Percentiles rank a stretch among this genome's conserved stretches.
Evolutionary conservation across 1,140 invertebrate species (phyloP).

Genomic region (Delia radicum): DNA sequence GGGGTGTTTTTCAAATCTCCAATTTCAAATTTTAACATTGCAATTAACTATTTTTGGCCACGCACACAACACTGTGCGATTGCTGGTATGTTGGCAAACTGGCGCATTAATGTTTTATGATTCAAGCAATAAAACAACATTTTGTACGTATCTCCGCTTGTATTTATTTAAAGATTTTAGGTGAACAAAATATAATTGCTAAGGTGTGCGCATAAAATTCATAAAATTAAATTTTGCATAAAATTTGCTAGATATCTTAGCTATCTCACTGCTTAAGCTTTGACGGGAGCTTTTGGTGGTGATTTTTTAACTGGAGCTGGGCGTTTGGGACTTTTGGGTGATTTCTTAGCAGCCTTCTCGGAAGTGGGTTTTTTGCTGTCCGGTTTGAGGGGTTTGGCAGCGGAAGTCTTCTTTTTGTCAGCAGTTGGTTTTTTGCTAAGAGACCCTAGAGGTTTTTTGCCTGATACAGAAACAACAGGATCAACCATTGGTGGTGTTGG

Average conservation of each 20-base stretch:
- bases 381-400: background rate
- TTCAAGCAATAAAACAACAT: no score
- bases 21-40: no score
- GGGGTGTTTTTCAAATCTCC: no score
- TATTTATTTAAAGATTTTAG: background rate
- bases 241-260: no score
- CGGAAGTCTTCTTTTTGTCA: background rate
- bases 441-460: slow-evolving; percentile 5
- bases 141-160: slow-evolving; percentile 21
- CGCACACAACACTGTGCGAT: no score
- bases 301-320: background rate
- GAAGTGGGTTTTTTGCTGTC: background rate
- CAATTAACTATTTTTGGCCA: no score
- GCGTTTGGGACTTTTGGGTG: background rate
- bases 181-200: background rate
- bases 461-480: background rate
- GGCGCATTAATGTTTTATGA: no score
- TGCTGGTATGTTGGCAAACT: no score
- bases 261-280: background rate
- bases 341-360: background rate
- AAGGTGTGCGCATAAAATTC: no score
- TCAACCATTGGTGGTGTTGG: slow-evolving; percentile 28
- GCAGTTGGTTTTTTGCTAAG: background rate
- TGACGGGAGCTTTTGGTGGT: slow-evolving; percentile 5
- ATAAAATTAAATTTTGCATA: background rate